Base-by-base conservation (phyloP, 2,113 vertebrate genomes). In the Hippocampus comes region DNA sequence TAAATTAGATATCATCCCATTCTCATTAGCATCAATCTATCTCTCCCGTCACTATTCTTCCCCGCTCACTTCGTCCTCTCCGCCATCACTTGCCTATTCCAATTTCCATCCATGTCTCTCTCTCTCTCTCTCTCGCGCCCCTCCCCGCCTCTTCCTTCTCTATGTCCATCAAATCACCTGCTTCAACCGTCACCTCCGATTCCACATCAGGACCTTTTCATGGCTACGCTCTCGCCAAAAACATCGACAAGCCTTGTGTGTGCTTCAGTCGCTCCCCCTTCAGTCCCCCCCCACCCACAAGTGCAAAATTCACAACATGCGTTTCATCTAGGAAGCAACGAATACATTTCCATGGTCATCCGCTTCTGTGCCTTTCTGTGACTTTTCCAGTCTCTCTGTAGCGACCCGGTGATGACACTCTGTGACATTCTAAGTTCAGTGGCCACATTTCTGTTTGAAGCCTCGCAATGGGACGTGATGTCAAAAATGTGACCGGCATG, bases 81-180 rank as follows among this genome's bases (percentile, higher is more conserved):
- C 41, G 23, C 0, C 81, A 69, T 75, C 67, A 42, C 75, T 67
- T 55, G 85, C 81, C 84, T 81, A 67, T 75, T 65, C 67, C 80
- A 67, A 85, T 89, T 85, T 84, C 75, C 56, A 38, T 72, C 65
- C 65, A 11, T 67, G 71, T 84, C 84, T 11, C 0, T 86, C 72
- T 60, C 69, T 84, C 84, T 11, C 0, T 86, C 72, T 60, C 69
- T 42, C 20, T 9, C 53, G 23, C 51, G 10, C 34, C 48, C 56
- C 71, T 48, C 30, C 34, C 34, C 34, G 38, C 51, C 9, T 55
- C 75, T 34, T 30, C 56, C 27, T 5, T 49, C 63, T 67, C 67
- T 63, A 25, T 0, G 21, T 70, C 67, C 75, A 7, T 43, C 73
- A 67, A 55, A 71, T 82, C 84, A 82, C 82, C 75, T 81, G 71